Evolutionary conservation across 2,113 vertebrate species (phyloP), one percentile per base, ranked within the genome.

Genomic region (Struthidea cinerea): DNA sequence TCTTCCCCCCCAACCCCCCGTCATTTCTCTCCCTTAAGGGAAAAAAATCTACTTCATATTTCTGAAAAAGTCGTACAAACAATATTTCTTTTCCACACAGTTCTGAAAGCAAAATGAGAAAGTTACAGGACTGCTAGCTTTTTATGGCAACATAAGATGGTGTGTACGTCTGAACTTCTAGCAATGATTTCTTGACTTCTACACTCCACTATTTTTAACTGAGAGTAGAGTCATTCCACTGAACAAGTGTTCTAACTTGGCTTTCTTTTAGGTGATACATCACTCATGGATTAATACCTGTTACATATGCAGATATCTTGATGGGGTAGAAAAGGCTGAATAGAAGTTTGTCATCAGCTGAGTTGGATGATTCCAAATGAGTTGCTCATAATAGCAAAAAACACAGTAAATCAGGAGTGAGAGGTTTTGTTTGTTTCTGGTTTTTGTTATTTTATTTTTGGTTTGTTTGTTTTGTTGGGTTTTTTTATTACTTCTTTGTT

Each of bases 1-100:
- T 68, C 20, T 15, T 10, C 2, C 4, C 2, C 2, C 17, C 52
- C 63, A 60, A 6, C 1, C 4, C 13, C 2, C 6, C 26, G 18
- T 30, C 21, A 20, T 52, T 89, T 59, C 8, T 90, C 13, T 53
- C 27, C 7, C 7, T 60, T 46, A 76, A 73, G 53, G 39, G 55
- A 81, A 42, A 69, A 69, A n/a, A 21, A 57, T 37, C 1, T 65
- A 47, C 19, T 33, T 69, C 4, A 6, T 69, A 56, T 77, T 74
- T 93, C 49, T 77, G 21, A 57, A 81, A 69, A 87, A 22, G 7
- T 37, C 1, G 8, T 67, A 7, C 5, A 55, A 75, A 23, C 27
- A 68, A 8, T 50, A 37, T 46, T 68, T 10, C 17, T 75, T 69
- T 35, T 50, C 37, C 10, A 84, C 26, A 18, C 4, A 30, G 8